Percentiles rank a stretch among this genome's conserved stretches.
Conservation (phyloP, 2,797 vertebrate genomes). For the Tinamus major region DNA sequence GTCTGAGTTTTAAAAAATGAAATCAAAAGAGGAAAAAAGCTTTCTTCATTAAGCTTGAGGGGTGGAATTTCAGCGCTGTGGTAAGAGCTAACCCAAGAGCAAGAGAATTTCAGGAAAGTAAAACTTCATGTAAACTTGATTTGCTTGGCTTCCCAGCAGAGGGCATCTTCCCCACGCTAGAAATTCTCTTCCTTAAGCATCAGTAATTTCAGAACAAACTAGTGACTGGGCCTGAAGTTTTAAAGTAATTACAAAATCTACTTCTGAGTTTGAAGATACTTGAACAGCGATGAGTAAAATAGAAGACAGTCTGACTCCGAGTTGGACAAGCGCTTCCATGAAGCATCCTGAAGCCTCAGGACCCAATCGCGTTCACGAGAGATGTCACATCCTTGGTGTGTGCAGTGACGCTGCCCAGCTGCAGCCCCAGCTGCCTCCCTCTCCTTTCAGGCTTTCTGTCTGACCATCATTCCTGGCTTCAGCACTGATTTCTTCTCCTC, state of each 20-base stretch:
- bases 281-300: not conserved
- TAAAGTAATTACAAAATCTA: not conserved
- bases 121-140: constrained; percentile 25
- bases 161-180: constrained; percentile 77
- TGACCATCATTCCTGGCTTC: not conserved
- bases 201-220: not conserved
- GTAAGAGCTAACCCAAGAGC: not conserved
- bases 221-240: not conserved
- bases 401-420: fast-evolving
- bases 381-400: not conserved
- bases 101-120: constrained; percentile 1
- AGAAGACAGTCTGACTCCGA: not conserved
- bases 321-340: not conserved
- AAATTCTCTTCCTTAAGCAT: not conserved
- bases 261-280: fast-evolving
- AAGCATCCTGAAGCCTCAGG: not conserved
- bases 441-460: not conserved
- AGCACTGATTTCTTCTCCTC: not conserved
- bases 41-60: not conserved
- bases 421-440: not conserved
- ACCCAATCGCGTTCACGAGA: not conserved
- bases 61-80: not conserved
- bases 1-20: not conserved
- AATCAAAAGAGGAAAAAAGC: not conserved
- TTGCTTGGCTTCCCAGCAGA: constrained; percentile 79